Conservation (phyloP, 2,113 vertebrate genomes). For the Mesoclemmys tuberculata region DNA sequence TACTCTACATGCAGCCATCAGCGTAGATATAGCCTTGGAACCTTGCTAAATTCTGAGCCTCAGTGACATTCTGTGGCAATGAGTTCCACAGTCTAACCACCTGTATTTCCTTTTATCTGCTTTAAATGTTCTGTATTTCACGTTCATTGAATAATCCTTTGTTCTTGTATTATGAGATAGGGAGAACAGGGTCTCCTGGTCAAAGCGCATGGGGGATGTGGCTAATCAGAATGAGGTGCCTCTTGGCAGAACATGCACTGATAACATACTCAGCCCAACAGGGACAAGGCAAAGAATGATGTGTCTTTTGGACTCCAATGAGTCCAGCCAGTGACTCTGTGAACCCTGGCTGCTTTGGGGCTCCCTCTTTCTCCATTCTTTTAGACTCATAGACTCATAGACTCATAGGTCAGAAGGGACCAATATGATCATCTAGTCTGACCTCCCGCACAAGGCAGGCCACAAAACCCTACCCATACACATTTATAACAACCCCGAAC, state of each 20-base stretch:
- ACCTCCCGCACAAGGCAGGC: no score
- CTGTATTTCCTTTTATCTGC: not conserved
- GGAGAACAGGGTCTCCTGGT: not conserved
- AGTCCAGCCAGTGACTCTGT: not conserved
- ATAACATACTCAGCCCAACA: not conserved
- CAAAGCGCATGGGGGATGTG: not conserved
- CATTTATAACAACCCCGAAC: no score
- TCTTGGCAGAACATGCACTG: not conserved
- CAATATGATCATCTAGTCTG: no score
- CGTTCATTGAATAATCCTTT: not conserved
- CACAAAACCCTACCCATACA: no score
- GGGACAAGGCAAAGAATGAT: not conserved
- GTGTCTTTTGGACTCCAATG: not conserved
- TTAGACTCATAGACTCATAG: no score
- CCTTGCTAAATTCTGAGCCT: not conserved
- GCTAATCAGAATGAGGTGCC: not conserved
- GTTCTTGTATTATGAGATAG: not conserved
- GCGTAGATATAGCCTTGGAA: not conserved
- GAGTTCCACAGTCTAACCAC: not conserved
- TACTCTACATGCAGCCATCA: no score
- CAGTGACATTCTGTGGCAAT: not conserved
- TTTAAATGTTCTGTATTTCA: not conserved
- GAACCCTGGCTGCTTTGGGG: not conserved
- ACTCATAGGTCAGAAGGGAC: no score
- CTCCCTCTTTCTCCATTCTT: not conserved